phyloP scores from a whole-genome alignment of 2,113 vertebrate genomes.

The Uria aalge region DNA sequence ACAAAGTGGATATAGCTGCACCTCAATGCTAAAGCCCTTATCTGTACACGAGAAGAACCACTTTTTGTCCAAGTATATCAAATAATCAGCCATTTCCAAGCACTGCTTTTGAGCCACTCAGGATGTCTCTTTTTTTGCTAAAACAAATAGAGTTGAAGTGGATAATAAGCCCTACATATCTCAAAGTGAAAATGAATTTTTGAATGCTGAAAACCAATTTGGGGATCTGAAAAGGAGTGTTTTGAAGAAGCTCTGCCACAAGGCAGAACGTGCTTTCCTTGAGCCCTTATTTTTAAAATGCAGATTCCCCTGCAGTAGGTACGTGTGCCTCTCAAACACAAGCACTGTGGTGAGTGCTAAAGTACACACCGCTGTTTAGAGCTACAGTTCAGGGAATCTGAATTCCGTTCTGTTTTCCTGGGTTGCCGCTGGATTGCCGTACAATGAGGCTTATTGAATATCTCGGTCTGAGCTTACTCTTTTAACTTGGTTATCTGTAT shows the following conservation, averaged over 20 bases:
- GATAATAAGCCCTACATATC: background rate
- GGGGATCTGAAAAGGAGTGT: background rate
- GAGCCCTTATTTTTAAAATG: too few relatives aligned
- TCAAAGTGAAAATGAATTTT: constrained; percentile 15
- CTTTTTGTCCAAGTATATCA: background rate
- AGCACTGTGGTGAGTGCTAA: background rate
- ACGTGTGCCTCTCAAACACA: background rate
- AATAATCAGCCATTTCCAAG: background rate
- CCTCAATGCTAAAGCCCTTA: background rate
- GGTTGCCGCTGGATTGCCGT: background rate
- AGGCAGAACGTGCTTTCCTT: background rate
- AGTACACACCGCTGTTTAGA: rapidly evolving
- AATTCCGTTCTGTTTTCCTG: background rate
- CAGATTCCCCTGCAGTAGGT: background rate
- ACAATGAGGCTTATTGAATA: rapidly evolving
- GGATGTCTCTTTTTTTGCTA: background rate
- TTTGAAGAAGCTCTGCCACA: background rate
- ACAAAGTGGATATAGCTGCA: background rate
- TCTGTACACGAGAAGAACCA: background rate
- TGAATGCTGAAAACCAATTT: background rate
- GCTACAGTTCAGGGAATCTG: background rate
- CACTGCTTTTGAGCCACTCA: background rate
- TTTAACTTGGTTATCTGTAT: background rate
- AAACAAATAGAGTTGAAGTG: background rate
- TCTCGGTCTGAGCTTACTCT: background rate